Conservation (phyloP, 2,888 invertebrate species). For the Eupeodes luniger region DNA sequence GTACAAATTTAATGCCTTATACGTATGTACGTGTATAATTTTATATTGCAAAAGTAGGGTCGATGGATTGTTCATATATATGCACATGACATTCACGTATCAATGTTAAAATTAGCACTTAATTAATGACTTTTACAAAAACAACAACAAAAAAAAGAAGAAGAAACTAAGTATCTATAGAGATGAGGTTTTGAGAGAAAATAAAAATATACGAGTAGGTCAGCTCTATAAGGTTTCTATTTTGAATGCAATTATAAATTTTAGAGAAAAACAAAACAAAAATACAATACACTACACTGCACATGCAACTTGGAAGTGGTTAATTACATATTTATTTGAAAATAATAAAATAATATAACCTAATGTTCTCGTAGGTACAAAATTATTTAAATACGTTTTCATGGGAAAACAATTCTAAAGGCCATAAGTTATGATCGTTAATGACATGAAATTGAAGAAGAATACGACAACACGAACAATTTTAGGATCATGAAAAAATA, state of each 20-base stretch:
- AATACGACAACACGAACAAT: no score
- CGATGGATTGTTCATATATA: constrained; percentile 15
- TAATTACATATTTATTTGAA: background rate
- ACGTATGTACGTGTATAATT: no score
- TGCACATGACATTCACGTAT: constrained; percentile 33
- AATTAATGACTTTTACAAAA: constrained; percentile 35
- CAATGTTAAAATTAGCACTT: constrained; percentile 58
- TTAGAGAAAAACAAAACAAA: background rate
- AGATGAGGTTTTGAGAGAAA: background rate
- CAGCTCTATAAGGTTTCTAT: constrained; percentile 15
- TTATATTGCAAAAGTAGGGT: constrained; percentile 19
- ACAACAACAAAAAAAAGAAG: background rate
- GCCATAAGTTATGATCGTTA: no score
- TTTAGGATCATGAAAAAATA: no score
- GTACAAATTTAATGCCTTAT: no score
- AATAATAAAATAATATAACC: background rate
- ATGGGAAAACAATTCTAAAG: no score
- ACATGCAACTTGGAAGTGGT: background rate
- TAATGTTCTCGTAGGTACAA: background rate
- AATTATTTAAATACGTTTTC: background rate
- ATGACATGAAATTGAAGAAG: no score
- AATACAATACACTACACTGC: no score
- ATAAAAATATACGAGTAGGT: background rate
- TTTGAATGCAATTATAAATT: constrained; percentile 14
- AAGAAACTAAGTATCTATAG: background rate